Evolutionary conservation across 1,140 invertebrate species (phyloP).

Genomic region (Polyergus mexicanus): DNA sequence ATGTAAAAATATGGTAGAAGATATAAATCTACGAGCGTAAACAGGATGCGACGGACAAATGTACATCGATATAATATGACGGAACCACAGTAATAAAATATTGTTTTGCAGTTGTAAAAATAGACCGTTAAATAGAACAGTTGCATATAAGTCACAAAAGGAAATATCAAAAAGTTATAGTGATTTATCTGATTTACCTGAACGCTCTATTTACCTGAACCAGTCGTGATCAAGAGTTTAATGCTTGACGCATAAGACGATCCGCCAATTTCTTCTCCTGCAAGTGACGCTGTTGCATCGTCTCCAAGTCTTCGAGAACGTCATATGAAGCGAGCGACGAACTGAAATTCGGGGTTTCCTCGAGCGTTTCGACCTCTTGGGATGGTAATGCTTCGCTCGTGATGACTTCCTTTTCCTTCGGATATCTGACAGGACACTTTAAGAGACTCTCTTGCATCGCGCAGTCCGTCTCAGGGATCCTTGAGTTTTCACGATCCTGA

Average conservation of each 20-base stretch:
- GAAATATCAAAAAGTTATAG: background rate
- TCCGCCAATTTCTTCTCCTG: constrained; percentile 74
- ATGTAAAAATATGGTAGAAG: background rate
- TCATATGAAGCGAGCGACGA: constrained; percentile 33
- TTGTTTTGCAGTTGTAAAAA: constrained; percentile 7
- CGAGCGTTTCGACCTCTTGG: constrained; percentile 50
- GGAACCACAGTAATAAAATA: background rate
- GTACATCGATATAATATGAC: background rate
- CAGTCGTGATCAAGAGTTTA: constrained; percentile 27
- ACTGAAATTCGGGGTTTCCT: constrained; percentile 31
- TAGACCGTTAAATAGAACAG: background rate
- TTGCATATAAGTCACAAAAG: background rate
- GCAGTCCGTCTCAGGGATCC: constrained; percentile 12
- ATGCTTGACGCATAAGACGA: constrained; percentile 62
- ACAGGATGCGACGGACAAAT: background rate
- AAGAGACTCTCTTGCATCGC: background rate
- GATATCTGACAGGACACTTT: background rate
- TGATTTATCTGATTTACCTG: background rate
- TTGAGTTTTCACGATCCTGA: constrained; percentile 43
- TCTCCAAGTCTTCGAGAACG: constrained; percentile 65
- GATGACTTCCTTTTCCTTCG: background rate
- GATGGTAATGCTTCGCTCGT: background rate
- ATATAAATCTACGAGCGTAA: background rate
- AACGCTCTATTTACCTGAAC: background rate
- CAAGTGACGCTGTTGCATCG: constrained; percentile 70